These are phyloP conservation scores for Holcopasites calliopsidis DNA, from an alignment of 1,140 invertebrate species.

Conservation along the genomic window DNA sequence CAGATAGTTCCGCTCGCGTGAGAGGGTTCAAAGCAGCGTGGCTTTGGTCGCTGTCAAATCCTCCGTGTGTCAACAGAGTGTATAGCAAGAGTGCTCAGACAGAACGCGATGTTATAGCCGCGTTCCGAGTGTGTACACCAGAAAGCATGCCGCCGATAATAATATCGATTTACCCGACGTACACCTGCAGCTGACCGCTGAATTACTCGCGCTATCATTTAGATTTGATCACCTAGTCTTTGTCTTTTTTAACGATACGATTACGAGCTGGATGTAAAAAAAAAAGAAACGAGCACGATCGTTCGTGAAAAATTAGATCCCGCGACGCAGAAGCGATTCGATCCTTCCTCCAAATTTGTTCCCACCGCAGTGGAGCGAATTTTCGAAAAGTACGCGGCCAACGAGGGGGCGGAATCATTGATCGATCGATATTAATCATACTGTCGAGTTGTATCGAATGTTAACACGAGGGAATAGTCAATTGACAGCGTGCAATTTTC, in stretches of 20 bases:
- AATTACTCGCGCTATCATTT: slow-evolving; percentile 46
- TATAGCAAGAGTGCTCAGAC: slow-evolving; percentile 6
- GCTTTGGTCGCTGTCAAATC: background rate
- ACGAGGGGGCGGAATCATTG: too few species aligned
- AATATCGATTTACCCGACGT: slow-evolving; percentile 66
- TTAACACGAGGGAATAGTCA: too few species aligned
- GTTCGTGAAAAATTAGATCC: slow-evolving; percentile 17
- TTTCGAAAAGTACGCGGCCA: too few species aligned
- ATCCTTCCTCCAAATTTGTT: too few species aligned
- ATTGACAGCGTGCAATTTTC: too few species aligned
- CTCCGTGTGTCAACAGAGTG: background rate
- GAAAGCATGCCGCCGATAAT: slow-evolving; percentile 57
- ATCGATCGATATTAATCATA: too few species aligned
- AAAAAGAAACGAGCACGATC: slow-evolving; percentile 9
- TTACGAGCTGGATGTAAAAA: slow-evolving; percentile 5
- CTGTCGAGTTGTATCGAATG: too few species aligned
- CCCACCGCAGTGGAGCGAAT: too few species aligned
- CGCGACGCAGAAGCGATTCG: too few species aligned
- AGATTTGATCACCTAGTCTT: slow-evolving; percentile 24
- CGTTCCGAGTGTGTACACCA: background rate
- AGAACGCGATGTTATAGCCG: background rate
- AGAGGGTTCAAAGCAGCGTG: background rate
- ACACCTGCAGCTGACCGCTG: slow-evolving; percentile 53
- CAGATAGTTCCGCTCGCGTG: background rate
- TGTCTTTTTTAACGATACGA: background rate